phyloP scores from a whole-genome alignment of 2,888 invertebrate species.

The Lottia gigantea region DNA sequence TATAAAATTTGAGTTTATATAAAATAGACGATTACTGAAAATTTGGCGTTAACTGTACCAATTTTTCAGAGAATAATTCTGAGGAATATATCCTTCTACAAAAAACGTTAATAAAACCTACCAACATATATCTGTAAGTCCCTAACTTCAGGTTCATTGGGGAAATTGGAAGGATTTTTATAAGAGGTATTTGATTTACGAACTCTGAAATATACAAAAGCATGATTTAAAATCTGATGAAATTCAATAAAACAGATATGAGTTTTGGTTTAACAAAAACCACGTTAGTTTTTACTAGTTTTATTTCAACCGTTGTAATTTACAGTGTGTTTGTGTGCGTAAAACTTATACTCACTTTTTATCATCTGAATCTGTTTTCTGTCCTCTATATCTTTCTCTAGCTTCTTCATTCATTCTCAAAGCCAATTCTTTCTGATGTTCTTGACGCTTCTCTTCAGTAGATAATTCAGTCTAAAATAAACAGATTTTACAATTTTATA shows the following conservation, averaged over 20 bases:
- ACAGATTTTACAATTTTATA: background rate
- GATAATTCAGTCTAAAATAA: constrained; percentile 83
- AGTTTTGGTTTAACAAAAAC: background rate
- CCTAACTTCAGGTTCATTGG: constrained; percentile 90
- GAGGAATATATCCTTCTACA: no score
- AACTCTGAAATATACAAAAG: constrained; percentile 69
- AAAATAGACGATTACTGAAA: background rate
- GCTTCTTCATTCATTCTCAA: constrained; percentile 91
- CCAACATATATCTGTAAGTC: constrained; percentile 95
- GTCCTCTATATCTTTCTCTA: constrained; percentile 88
- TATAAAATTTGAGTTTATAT: background rate
- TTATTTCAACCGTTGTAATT: no score
- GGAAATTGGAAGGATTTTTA: constrained; percentile 91
- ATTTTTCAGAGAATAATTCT: no score
- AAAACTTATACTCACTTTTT: constrained; percentile 62
- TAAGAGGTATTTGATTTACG: constrained; percentile 96
- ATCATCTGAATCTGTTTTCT: constrained; percentile 69
- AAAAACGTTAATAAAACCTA: constrained; percentile 70
- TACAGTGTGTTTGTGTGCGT: no score
- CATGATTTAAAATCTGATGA: background rate
- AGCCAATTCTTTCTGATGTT: constrained; percentile 95
- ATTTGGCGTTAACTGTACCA: background rate
- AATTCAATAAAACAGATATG: background rate
- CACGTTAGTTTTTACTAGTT: no score
- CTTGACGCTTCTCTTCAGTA: constrained; percentile 95